phyloP scores from a whole-genome alignment of 2,888 invertebrate species.

The Caenorhabditis sinica region DNA sequence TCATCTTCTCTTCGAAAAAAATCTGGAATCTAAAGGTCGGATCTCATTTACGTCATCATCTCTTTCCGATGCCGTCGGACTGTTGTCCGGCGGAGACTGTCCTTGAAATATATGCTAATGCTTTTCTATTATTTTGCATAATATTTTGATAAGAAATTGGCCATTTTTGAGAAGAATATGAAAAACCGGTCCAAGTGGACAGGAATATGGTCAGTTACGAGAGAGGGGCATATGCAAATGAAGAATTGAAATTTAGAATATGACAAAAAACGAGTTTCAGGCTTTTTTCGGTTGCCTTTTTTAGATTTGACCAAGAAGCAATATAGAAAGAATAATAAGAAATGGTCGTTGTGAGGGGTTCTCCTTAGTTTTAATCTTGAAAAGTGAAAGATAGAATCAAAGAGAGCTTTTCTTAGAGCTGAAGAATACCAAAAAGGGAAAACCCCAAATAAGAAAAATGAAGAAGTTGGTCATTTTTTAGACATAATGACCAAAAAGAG shows the following conservation, averaged over 20 bases:
- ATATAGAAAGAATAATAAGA: neutral
- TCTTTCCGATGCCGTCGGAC: neutral
- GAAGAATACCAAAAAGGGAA: neutral
- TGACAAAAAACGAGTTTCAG: conserved; percentile 30
- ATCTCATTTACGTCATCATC: conserved; percentile 55
- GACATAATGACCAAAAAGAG: too few species aligned
- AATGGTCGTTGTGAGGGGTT: neutral
- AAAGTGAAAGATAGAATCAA: too few species aligned
- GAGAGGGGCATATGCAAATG: conserved; percentile 45
- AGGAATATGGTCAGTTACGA: conserved; percentile 47
- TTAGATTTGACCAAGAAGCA: neutral
- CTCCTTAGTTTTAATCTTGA: too few species aligned
- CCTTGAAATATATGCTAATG: neutral
- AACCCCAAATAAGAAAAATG: neutral
- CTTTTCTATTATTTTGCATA: conserved; percentile 18
- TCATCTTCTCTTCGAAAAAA: neutral
- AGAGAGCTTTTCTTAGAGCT: too few species aligned
- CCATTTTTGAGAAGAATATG: conserved; percentile 10
- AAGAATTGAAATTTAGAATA: conserved; percentile 13
- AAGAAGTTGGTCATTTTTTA: too few species aligned
- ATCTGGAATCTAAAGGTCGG: conserved; percentile 42
- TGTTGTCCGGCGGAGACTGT: conserved; percentile 3
- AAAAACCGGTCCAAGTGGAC: neutral
- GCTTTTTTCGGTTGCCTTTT: neutral
- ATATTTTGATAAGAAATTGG: conserved; percentile 53